Conservation (phyloP, 1,140 invertebrate species). For the Calephelis virginiensis region DNA sequence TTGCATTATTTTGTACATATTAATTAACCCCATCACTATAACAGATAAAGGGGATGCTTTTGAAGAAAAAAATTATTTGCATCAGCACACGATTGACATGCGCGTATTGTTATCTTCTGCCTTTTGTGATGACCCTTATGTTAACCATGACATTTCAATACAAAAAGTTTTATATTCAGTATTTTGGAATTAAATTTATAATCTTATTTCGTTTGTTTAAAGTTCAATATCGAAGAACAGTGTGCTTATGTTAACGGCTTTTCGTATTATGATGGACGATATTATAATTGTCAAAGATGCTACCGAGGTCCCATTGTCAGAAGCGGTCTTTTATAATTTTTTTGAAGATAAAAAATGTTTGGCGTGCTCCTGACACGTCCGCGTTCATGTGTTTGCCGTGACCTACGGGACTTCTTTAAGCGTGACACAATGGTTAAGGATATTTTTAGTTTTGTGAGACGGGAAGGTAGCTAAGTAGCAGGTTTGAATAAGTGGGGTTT, state of each 20-base stretch:
- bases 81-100: conserved; percentile 76
- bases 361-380: conserved; percentile 75
- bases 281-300: conserved; percentile 79
- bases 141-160: conserved; percentile 53
- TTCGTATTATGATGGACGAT: conserved; percentile 45
- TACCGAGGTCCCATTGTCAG: conserved; percentile 73
- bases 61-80: conserved; percentile 76
- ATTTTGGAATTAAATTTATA: conserved; percentile 43
- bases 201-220: conserved; percentile 43
- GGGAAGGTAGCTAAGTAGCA: conserved; percentile 76
- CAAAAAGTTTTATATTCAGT: conserved; percentile 45
- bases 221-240: conserved; percentile 47
- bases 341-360: conserved; percentile 77
- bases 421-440: conserved; percentile 71
- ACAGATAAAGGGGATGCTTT: conserved; percentile 74
- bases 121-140: conserved; percentile 77
- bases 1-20: conserved; percentile 75
- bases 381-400: conserved; percentile 64
- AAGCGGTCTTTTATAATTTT: conserved; percentile 72
- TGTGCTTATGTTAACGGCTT: conserved; percentile 44
- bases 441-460: conserved; percentile 75
- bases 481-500: conserved; percentile 75
- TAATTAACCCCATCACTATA: conserved; percentile 76
- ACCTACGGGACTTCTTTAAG: conserved; percentile 76
- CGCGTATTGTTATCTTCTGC: conserved; percentile 73